Evolutionary conservation across 2,797 vertebrate genomes (phyloP).

Genomic region (Tokudaia tokunoshimensis): DNA sequence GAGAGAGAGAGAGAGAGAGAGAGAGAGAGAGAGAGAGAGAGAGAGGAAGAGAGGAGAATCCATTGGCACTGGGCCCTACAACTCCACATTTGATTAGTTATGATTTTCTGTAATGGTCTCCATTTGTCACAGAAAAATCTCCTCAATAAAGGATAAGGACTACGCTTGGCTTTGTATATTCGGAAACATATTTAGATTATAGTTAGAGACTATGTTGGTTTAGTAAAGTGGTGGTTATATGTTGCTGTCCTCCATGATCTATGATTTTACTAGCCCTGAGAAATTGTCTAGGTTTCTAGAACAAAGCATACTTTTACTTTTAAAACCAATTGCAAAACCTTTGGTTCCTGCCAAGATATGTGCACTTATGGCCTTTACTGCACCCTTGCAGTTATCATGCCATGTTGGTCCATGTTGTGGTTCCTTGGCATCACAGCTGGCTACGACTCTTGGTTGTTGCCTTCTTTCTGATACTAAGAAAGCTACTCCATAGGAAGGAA

Average conservation of each 20-base stretch:
- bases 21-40: too few relatives aligned
- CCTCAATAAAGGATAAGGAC: neutral
- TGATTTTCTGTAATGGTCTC: neutral
- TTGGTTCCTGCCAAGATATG: neutral
- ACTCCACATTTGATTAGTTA: neutral
- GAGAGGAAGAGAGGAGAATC: too few relatives aligned
- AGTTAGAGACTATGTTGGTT: neutral
- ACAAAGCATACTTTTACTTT: neutral
- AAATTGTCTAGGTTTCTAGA: neutral
- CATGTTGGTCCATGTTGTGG: too few relatives aligned
- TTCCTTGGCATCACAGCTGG: too few relatives aligned
- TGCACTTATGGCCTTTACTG: neutral
- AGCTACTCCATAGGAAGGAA: neutral
- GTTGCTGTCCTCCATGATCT: neutral
- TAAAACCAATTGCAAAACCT: neutral
- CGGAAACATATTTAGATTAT: too few relatives aligned
- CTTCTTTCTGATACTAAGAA: neutral
- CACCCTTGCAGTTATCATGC: neutral
- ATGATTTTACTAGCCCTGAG: neutral
- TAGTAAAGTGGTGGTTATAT: neutral
- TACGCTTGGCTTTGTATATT: neutral
- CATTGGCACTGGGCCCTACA: neutral
- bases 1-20: too few relatives aligned
- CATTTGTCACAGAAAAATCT: neutral
- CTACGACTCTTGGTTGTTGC: neutral